These are phyloP conservation scores for Polyergus mexicanus DNA, from an alignment of 1,140 invertebrate genomes.

Conservation along the genomic window DNA sequence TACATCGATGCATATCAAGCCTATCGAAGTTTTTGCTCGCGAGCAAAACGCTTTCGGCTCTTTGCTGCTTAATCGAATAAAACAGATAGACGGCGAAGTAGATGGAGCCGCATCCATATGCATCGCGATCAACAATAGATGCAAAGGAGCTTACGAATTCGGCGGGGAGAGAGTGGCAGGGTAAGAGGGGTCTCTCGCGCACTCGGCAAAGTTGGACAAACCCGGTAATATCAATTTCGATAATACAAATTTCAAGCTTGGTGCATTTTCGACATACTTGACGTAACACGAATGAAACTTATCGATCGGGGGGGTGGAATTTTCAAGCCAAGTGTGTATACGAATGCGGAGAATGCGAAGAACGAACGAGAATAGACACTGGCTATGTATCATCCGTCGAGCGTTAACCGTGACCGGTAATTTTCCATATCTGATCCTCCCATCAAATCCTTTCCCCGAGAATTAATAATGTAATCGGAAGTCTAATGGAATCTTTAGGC, in stretches of 20 bases:
- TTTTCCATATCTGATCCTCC: constrained; percentile 55
- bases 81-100: constrained; percentile 52
- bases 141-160: constrained; percentile 25
- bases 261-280: constrained; percentile 14
- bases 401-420: constrained; percentile 42
- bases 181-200: background rate
- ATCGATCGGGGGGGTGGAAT: background rate
- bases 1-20: constrained; percentile 58
- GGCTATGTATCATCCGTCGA: constrained; percentile 46
- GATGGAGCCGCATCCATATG: constrained; percentile 51
- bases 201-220: constrained; percentile 18
- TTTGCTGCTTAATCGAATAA: constrained; percentile 62
- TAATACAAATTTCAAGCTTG: constrained; percentile 39
- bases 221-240: constrained; percentile 36
- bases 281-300: constrained; percentile 20
- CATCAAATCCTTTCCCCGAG: constrained; percentile 42
- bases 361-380: constrained; percentile 31
- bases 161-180: too few relatives aligned
- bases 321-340: constrained; percentile 31
- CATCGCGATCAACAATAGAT: constrained; percentile 31
- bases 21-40: constrained; percentile 52
- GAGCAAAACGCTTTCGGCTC: constrained; percentile 42
- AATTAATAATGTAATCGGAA: constrained; percentile 57
- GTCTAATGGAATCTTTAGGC: constrained; percentile 60
- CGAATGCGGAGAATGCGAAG: constrained; percentile 15